These are phyloP conservation scores for Catocala fraxini DNA, from an alignment of 2,888 invertebrate species.

Conservation along the genomic window DNA sequence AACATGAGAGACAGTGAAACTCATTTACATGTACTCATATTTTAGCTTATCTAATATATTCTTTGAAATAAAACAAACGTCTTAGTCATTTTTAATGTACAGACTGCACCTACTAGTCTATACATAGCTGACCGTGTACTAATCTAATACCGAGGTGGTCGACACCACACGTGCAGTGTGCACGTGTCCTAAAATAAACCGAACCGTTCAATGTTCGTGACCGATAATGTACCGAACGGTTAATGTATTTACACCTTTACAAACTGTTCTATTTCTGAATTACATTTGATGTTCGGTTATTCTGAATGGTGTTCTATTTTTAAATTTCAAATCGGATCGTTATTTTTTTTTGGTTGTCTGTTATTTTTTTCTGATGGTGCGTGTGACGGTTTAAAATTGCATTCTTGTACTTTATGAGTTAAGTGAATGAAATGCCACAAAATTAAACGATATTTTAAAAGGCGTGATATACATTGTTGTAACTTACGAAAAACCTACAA, in stretches of 20 bases:
- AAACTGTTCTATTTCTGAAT: constrained; percentile 3
- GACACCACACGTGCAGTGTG: constrained; percentile 31
- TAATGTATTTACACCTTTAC: constrained; percentile 13
- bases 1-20: no score
- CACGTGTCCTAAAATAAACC: constrained; percentile 40
- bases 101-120: neutral
- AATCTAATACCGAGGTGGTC: constrained; percentile 30
- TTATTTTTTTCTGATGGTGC: neutral
- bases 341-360: neutral
- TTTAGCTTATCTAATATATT: no score
- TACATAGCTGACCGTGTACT: constrained; percentile 14
- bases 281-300: constrained; percentile 5
- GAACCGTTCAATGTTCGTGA: constrained; percentile 23
- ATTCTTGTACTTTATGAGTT: no score
- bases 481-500: no score
- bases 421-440: no score
- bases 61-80: neutral
- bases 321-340: neutral
- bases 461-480: no score
- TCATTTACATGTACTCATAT: no score
- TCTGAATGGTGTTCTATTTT: neutral
- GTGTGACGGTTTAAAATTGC: no score
- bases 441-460: no score
- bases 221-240: constrained; percentile 31
- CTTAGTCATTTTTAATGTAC: constrained; percentile 3